Conservation (phyloP, 2,113 vertebrate genomes). For the Gambusia affinis region DNA sequence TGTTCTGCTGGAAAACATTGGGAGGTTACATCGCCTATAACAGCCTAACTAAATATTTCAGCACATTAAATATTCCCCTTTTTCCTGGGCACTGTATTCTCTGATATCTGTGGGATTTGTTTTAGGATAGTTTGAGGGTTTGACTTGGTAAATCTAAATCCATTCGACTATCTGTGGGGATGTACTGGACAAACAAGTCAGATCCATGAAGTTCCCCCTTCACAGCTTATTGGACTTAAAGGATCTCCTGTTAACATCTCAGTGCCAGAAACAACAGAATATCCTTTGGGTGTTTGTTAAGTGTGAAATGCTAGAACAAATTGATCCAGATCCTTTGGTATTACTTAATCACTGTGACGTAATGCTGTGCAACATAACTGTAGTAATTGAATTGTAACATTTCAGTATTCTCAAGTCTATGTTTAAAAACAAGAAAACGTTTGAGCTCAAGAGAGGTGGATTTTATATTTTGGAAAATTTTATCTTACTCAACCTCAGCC, state of each 20-base stretch:
- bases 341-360: not conserved
- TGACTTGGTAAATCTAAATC: too few relatives aligned
- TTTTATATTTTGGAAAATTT: constrained; percentile 4
- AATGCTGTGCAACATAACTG: not conserved
- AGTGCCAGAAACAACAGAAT: not conserved
- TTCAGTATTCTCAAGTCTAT: not conserved
- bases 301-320: not conserved
- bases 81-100: not conserved
- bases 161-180: too few relatives aligned
- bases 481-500: constrained; percentile 13
- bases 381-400: not conserved
- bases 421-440: not conserved
- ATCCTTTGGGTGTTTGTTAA: not conserved
- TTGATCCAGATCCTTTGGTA: not conserved
- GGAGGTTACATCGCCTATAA: not conserved
- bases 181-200: too few relatives aligned
- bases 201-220: too few relatives aligned
- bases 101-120: not conserved
- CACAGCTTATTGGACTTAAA: not conserved
- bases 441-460: not conserved
- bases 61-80: not conserved
- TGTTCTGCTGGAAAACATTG: not conserved
- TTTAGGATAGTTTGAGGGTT: not conserved
- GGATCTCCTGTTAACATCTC: not conserved
- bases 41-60: not conserved